Base-by-base conservation (phyloP, 2,113 vertebrate species). In the Climacteris rufus region DNA sequence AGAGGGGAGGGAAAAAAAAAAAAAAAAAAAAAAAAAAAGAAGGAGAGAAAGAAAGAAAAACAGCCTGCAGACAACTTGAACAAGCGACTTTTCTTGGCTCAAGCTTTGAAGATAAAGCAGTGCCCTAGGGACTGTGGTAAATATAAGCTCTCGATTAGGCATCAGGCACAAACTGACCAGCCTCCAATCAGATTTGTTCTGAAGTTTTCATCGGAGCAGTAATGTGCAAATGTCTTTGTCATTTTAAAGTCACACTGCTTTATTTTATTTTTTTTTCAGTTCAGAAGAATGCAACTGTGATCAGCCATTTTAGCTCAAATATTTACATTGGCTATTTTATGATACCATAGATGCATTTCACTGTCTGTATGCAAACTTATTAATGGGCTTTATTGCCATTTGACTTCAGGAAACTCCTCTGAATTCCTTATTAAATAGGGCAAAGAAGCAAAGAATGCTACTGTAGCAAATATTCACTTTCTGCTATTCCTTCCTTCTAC, bases 71-170 rank as follows among this genome's bases (percentile, higher is more conserved):
- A 98, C 96, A 97, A 96, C 91, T 97, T 87, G 96, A 98, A 97
- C 93, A 97, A 97, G 96, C 87, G 79, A 97, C 97, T 98, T 95
- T 97, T 90, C 96, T 97, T 97, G 97, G 96, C 94, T 97, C 84
- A 89, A 94, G 92, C 95, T 98, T 98, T 98, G 97, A 97, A 97
- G 97, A 97, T 97, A 97, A 97, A 98, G 90, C 88, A 96, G 93
- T 89, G 94, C 96, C 94, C 82, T 94, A 94, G 95, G 97, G 97
- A 97, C 82, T 94, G 83, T 94, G 88, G 86, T 93, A 90, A 96
- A 98, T 92, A 97, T 95, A 97, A 95, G 92, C 79, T 96, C 94
- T 95, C 15, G 72, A 94, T 97, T 97, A 97, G 90, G 82, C 93
- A 96, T 93, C 91, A 96, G 86, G 70, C 94, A 93, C 90, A 97